Conservation (phyloP, 2,888 invertebrate species). For the Crocallis elinguaria region DNA sequence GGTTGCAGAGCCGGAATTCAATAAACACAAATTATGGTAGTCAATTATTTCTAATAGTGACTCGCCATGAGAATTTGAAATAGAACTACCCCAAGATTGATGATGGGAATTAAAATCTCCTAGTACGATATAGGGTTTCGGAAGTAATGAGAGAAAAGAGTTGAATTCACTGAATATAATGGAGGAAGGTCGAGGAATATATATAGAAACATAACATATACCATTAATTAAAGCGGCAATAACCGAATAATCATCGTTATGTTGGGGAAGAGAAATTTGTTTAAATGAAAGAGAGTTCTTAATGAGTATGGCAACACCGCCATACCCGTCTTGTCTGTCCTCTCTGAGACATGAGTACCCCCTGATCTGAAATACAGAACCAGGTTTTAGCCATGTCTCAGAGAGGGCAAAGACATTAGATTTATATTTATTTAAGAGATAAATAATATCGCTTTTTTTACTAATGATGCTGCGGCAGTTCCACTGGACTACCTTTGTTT, state of each 20-base stretch:
- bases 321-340: slow-evolving; percentile 37
- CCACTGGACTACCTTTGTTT: too few species aligned
- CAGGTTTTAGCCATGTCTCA: slow-evolving; percentile 7
- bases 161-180: not conserved
- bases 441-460: too few species aligned
- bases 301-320: slow-evolving; percentile 25
- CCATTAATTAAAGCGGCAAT: slow-evolving; percentile 28
- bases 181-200: slow-evolving; percentile 27
- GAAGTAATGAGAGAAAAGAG: slow-evolving; percentile 8
- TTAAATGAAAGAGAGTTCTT: slow-evolving; percentile 16
- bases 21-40: slow-evolving; percentile 27
- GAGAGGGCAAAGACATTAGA: not conserved
- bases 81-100: slow-evolving; percentile 27
- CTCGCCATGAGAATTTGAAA: slow-evolving; percentile 7
- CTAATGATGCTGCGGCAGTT: not conserved
- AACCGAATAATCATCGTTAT: slow-evolving; percentile 11
- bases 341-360: slow-evolving; percentile 37
- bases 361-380: slow-evolving; percentile 13
- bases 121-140: slow-evolving; percentile 7
- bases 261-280: slow-evolving; percentile 20
- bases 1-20: slow-evolving; percentile 38
- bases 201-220: slow-evolving; percentile 28
- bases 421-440: too few species aligned
- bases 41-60: slow-evolving; percentile 28
- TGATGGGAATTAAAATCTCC: slow-evolving; percentile 29